Evolutionary conservation across 2,888 invertebrate genomes (phyloP).

Genomic region (Epinotia demarniana): DNA sequence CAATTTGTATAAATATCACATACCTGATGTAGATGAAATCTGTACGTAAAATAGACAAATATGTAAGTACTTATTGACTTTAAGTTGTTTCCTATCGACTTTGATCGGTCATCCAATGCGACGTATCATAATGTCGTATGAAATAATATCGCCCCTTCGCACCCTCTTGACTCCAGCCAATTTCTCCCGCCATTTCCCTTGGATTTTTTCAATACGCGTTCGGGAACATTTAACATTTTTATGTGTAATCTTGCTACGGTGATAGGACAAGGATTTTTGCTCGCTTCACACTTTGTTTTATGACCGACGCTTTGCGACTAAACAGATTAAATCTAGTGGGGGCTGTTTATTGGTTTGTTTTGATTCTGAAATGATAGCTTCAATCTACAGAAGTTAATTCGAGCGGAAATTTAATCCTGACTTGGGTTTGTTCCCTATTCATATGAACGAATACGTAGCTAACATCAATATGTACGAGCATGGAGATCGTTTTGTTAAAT

Average conservation of each 20-base stretch:
- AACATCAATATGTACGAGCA: conserved; percentile 6
- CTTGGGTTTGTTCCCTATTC: conserved; percentile 21
- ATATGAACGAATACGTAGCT: conserved; percentile 1
- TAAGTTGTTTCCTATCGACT: not conserved
- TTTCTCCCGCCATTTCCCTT: conserved; percentile 74
- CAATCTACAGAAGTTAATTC: conserved; percentile 26
- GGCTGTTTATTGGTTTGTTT: conserved; percentile 73
- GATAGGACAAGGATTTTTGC: conserved; percentile 79
- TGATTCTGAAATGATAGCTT: conserved; percentile 56
- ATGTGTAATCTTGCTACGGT: conserved; percentile 83
- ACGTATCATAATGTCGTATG: conserved; percentile 35
- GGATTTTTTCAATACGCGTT: conserved; percentile 83
- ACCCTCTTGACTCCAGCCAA: conserved; percentile 55
- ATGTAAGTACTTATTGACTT: not conserved
- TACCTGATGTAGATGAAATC: not conserved
- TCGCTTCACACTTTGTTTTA: conserved; percentile 80
- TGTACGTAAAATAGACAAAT: not conserved
- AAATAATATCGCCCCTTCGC: conserved; percentile 34
- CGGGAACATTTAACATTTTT: conserved; percentile 84
- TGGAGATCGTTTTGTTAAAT: not conserved
- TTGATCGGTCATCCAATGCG: conserved; percentile 7
- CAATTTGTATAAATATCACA: not conserved
- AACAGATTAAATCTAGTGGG: conserved; percentile 81
- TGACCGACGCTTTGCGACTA: conserved; percentile 78
- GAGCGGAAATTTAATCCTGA: conserved; percentile 30